A percentile compares a stretch with the other conserved stretches of the same genome.
These are phyloP conservation scores for Bursaphelenchus mucronatus DNA, from an alignment of 1,140 invertebrate species.

Conservation along the genomic window DNA sequence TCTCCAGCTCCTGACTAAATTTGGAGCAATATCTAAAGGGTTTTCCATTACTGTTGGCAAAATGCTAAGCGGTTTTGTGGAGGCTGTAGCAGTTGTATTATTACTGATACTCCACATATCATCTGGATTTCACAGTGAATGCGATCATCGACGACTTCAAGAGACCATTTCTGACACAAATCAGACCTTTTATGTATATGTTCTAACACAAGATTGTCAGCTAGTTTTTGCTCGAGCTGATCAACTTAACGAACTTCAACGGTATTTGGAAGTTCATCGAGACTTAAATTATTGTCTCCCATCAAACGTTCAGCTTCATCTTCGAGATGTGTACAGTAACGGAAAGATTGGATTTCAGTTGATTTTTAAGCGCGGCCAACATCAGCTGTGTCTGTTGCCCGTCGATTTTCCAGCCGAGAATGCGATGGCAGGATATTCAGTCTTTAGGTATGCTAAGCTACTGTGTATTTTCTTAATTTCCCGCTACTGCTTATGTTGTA, in stretches of 20 bases:
- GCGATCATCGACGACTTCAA: too few species aligned
- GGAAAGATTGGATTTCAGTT: constrained; percentile 29
- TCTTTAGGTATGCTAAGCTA: constrained; percentile 19
- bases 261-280: constrained; percentile 13
- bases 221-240: constrained; percentile 31
- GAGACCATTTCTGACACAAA: too few species aligned
- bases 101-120: too few species aligned
- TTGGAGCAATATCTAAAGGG: too few species aligned
- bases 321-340: constrained; percentile 13
- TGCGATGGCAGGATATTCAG: constrained; percentile 21
- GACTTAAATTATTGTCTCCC: constrained; percentile 33
- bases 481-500: too few species aligned
- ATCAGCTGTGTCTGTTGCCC: constrained; percentile 32
- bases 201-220: constrained; percentile 35
- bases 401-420: constrained; percentile 30
- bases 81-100: too few species aligned
- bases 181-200: constrained; percentile 18
- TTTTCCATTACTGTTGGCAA: too few species aligned
- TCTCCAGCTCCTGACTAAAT: too few species aligned
- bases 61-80: too few species aligned
- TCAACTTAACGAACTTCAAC: constrained; percentile 26
- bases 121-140: too few species aligned
- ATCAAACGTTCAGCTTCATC: constrained; percentile 30
- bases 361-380: constrained; percentile 26
- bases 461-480: background rate